Conservation (phyloP, 2,888 invertebrate genomes). For the Argyra leucocephala region DNA sequence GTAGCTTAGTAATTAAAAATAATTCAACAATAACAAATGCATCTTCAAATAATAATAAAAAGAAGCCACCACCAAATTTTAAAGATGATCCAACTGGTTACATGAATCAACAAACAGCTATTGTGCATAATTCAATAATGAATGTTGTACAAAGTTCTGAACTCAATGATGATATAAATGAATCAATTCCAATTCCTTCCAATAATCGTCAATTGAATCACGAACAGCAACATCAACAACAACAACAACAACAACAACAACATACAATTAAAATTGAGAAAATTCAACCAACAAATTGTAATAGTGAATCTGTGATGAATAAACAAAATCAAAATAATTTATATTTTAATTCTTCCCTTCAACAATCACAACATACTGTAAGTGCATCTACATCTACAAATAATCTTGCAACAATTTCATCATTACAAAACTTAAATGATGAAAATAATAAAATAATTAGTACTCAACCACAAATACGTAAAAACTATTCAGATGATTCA, state of each 20-base stretch:
- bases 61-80: conserved; percentile 59
- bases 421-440: background rate
- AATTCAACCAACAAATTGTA: conserved; percentile 15
- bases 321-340: conserved; percentile 22
- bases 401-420: background rate
- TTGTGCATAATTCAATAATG: conserved; percentile 73
- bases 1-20: conserved; percentile 16
- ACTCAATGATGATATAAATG: conserved; percentile 15
- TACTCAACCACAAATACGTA: background rate
- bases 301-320: conserved; percentile 18
- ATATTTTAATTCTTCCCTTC: background rate
- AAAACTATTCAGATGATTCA: background rate
- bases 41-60: conserved; percentile 19
- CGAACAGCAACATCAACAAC: conserved; percentile 1
- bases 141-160: conserved; percentile 43
- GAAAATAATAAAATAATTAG: background rate
- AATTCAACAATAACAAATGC: background rate
- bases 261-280: conserved; percentile 19
- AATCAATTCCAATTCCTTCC: conserved; percentile 7
- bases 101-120: conserved; percentile 78
- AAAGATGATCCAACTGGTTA: conserved; percentile 88
- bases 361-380: background rate
- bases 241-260: background rate
- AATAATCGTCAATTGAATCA: background rate
- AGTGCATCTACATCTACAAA: background rate